Base-by-base conservation (phyloP, 2,888 invertebrate species). In the Bhutanitis thaidina region DNA sequence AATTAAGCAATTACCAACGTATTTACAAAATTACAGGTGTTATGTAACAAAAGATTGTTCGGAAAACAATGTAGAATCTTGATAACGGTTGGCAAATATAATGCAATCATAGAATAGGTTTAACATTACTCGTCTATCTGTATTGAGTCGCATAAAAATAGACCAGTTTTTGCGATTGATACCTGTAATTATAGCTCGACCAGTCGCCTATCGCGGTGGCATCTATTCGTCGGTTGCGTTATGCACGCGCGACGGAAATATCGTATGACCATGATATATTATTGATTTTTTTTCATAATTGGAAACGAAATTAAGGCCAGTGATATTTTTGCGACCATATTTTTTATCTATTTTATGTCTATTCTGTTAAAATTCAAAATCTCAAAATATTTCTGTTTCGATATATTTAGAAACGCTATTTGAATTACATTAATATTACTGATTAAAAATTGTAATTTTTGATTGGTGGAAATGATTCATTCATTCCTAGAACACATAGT, bases 81-180 rank as follows among this genome's bases (percentile, higher is more conserved):
- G 25, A 30, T 14, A 46, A 37, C 16, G 36, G 43, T 35, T 13
- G 32, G 32, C 47, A 30, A 41, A 7, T 34, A 12, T 12, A 34
- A 43, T 59, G 48, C 36, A 53, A 37, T 43, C 51, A 49, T 49
- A 52, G 48, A 49, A 52, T 51, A 59, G 52, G 54, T 60, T 62
- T 59, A 39, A 43, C 25, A 47, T 52, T 52, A 52, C 52, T 47
- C 38, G 37, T 62, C 62, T 63, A 39, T 62, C 62, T 63, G 66
- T 58, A 55, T 61, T 62, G 65, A 53, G 58, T 60, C 56, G 63
- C 60, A 60, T 61, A 60, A 62, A n/a, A 60, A 65, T 70, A 68
- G 70, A 74, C 77, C 61, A 77, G 79, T 80, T 81, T 80, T 80
- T 81, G 83, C 80, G 65, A 86, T 78, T 80, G 88, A 88, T 84